Evolutionary conservation across 2,888 invertebrate species (phyloP), one percentile per base, ranked within the genome.

Genomic region (Chydorus sphaericus): DNA sequence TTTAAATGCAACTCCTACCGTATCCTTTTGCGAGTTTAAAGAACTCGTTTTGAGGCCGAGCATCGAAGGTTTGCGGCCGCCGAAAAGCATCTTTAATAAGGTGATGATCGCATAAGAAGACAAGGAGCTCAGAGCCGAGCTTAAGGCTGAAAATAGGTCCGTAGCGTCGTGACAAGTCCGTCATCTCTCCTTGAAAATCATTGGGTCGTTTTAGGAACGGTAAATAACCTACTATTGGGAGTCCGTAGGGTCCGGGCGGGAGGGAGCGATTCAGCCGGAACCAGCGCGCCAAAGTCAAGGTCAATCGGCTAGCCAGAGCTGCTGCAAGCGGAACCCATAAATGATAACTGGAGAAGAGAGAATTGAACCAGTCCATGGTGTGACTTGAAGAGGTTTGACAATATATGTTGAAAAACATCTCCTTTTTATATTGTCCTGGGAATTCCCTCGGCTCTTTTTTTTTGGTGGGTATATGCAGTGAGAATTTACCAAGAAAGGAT

Each of bases 191-290:
- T 71, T 91, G 89, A 60, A 77, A 73, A 64, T 77, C 77, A 39
- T 80, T 78, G 62, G 82, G 84, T 65, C 91, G 75, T 62, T 82
- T 84, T 65, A 91, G 75, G 70, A 85, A 88, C 4, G 85, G 83
- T 61, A 91, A 72, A 66, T 84, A 88, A 59, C 92, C 91, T 56
- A 89, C 75, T 54, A 90, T 73, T 20, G 91, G 91, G 4, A 86
- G 73, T 2, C 90, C 88, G 83, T 85, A 85, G 3, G 91, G 91
- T 4, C 91, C 91, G 1, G 91, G 91, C 0, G 91, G 91, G 62
- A 89, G 71, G 38, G 61, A 55, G 55, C 56, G 68, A n/a, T n/a
- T n/a, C n/a, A n/a, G n/a, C n/a, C n/a, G n/a, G n/a, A n/a, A n/a
- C 55, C n/a, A n/a, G n/a, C n/a, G n/a, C n/a, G n/a, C n/a, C n/a